Conservation (phyloP, 1,140 invertebrate species). For the Onthophagus taurus region DNA sequence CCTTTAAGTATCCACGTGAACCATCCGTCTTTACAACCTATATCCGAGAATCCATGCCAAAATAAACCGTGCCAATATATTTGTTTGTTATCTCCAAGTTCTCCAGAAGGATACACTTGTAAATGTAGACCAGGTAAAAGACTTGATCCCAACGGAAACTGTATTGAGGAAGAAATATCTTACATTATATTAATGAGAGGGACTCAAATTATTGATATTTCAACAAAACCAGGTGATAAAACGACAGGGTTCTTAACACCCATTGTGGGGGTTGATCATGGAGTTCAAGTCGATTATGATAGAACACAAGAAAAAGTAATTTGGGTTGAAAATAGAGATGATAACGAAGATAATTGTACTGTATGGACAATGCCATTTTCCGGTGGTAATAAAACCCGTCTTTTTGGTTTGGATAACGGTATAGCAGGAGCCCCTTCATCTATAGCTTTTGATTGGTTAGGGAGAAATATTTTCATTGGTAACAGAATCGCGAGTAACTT, state of each 20-base stretch:
- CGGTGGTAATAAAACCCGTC: conserved; percentile 79
- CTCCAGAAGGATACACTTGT: conserved; percentile 67
- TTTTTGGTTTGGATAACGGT: conserved; percentile 68
- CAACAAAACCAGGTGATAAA: conserved; percentile 62
- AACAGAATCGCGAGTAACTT: conserved; percentile 88
- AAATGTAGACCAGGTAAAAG: conserved; percentile 86
- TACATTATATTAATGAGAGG: conserved; percentile 88
- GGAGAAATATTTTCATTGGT: conserved; percentile 88
- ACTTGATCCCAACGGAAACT: conserved; percentile 56
- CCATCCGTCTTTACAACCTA: conserved; percentile 86
- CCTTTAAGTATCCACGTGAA: conserved; percentile 90
- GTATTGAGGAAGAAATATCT: conserved; percentile 74
- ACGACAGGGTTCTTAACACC: conserved; percentile 73
- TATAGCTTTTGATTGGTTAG: conserved; percentile 93
- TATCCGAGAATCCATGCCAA: conserved; percentile 72
- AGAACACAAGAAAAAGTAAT: conserved; percentile 71
- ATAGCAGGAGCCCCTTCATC: conserved; percentile 84
- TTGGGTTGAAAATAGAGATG: conserved; percentile 70
- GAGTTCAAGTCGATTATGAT: conserved; percentile 86
- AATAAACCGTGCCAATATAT: conserved; percentile 78
- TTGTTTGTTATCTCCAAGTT: conserved; percentile 74
- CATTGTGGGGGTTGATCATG: conserved; percentile 83
- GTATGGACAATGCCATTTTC: conserved; percentile 75
- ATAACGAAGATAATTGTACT: conserved; percentile 69
- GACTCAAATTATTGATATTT: conserved; percentile 78